These are phyloP conservation scores for Vireo griseus DNA, from an alignment of 2,797 vertebrate genomes.

Conservation along the genomic window DNA sequence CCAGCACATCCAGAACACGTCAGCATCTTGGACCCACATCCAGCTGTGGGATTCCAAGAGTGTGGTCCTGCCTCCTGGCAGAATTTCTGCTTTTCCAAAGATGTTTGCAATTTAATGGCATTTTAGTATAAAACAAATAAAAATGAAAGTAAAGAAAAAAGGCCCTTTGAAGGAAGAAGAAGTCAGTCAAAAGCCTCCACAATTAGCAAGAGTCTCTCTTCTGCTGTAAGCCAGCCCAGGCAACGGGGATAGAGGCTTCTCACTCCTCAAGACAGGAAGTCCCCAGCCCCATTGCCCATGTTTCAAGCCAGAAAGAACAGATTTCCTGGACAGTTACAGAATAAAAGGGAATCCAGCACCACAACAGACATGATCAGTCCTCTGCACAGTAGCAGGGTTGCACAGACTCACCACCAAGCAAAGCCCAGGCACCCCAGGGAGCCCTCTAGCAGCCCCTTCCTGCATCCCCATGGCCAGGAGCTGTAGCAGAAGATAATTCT, in stretches of 20 bases:
- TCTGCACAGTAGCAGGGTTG: background rate
- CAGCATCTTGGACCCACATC: background rate
- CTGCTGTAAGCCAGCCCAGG: background rate
- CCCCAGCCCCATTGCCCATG: background rate
- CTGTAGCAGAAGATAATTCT: background rate
- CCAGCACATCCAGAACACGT: fast-evolving
- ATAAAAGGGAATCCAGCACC: background rate
- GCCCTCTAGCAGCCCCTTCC: background rate
- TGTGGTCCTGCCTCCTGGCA: background rate
- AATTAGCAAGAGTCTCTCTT: background rate
- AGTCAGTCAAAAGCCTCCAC: background rate
- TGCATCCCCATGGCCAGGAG: background rate
- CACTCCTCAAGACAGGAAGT: background rate
- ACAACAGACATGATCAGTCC: background rate
- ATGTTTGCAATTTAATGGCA: background rate
- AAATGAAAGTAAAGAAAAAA: background rate
- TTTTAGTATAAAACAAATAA: background rate
- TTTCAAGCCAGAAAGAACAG: background rate
- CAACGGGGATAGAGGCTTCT: background rate
- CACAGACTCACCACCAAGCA: background rate
- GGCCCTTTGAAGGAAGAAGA: background rate
- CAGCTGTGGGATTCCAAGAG: background rate
- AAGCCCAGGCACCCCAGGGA: background rate
- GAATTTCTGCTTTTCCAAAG: background rate
- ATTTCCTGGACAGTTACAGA: background rate